A percentile compares a stretch with the other conserved stretches of the same genome.
These are phyloP conservation scores for Urocitellus parryii DNA, from an alignment of 2,113 vertebrate genomes.

Conservation along the genomic window DNA sequence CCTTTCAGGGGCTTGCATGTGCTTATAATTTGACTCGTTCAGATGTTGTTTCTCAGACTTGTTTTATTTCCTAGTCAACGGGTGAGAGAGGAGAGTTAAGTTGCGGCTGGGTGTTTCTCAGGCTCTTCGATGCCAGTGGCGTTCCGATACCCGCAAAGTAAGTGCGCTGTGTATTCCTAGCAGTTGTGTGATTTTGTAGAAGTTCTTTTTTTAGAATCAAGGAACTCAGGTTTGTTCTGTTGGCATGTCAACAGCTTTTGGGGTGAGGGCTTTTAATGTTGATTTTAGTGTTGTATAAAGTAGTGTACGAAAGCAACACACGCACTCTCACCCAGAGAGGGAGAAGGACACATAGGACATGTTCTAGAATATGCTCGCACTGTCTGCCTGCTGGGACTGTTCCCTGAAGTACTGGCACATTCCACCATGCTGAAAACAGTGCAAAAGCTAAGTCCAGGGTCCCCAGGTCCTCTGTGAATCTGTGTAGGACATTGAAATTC, in stretches of 20 bases:
- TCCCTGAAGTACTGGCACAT: background rate
- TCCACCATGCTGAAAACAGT: background rate
- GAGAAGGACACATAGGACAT: background rate
- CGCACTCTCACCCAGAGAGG: background rate
- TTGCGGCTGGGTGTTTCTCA: conserved; percentile 97
- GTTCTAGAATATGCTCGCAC: background rate
- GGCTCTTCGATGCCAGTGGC: conserved; percentile 91
- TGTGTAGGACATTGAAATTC: background rate
- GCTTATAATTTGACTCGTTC: background rate
- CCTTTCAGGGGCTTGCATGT: background rate
- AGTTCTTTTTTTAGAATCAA: background rate
- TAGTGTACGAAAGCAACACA: background rate
- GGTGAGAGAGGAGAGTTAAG: conserved; percentile 96
- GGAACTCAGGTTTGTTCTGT: background rate
- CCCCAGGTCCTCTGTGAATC: background rate
- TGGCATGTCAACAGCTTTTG: background rate
- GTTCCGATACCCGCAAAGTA: conserved; percentile 91
- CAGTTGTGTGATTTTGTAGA: background rate
- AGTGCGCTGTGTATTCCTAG: conserved; percentile 53
- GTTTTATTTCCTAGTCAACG: conserved; percentile 90
- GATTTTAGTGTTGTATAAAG: background rate
- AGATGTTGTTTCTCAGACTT: background rate
- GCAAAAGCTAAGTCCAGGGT: background rate
- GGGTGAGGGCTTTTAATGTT: background rate
- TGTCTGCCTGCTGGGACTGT: background rate